Percentiles rank a stretch among this genome's conserved stretches.
phyloP scores from a whole-genome alignment of 2,797 vertebrate species.

The Molossus alvarezi region DNA sequence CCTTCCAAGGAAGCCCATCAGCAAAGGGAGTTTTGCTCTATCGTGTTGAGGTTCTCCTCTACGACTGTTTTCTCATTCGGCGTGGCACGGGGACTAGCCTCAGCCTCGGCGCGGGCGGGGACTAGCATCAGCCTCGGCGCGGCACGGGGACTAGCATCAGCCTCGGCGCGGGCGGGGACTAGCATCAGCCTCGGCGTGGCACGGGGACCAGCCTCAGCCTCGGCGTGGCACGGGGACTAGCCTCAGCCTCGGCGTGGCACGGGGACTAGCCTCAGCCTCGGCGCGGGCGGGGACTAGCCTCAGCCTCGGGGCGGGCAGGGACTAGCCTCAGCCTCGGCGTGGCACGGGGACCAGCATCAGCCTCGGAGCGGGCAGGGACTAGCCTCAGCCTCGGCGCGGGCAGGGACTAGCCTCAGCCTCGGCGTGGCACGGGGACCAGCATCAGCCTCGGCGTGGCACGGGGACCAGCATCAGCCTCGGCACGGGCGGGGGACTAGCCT shows the following conservation, averaged over 20 bases:
- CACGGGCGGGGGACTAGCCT: no score
- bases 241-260: neutral
- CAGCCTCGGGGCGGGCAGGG: no score
- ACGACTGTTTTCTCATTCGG: neutral
- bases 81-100: neutral
- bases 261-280: neutral
- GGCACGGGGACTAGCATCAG: neutral
- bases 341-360: neutral
- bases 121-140: no score
- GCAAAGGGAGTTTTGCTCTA: neutral
- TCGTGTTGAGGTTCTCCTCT: neutral
- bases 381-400: no score
- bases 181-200: no score
- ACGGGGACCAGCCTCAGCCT: neutral
- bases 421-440: neutral
- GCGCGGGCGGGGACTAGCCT: no score
- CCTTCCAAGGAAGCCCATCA: neutral
- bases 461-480: neutral
- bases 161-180: no score
- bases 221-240: neutral
- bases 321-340: no score
- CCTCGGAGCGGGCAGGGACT: no score
- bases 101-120: no score
- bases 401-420: no score
- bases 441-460: no score